phyloP scores from a whole-genome alignment of 2,113 vertebrate genomes.

The Alaudala cheleensis region DNA sequence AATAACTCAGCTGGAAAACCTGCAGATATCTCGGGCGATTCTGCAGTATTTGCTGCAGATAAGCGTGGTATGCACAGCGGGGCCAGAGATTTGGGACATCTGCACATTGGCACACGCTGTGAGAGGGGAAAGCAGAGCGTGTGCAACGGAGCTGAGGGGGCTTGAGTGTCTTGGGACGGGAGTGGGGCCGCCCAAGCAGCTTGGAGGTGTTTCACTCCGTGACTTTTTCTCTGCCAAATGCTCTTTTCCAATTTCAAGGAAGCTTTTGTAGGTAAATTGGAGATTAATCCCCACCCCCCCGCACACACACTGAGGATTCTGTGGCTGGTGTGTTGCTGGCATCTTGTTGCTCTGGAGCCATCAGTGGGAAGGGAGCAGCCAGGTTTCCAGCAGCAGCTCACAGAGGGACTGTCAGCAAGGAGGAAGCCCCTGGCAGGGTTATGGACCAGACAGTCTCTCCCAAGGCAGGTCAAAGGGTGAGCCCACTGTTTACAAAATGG shows the following conservation, averaged over 20 bases:
- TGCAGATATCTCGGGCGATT: conserved; percentile 4
- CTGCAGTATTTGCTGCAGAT: conserved; percentile 28
- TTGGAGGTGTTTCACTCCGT: background rate
- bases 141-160: background rate
- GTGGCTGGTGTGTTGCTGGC: background rate
- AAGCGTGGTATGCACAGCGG: background rate
- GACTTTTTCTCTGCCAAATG: background rate
- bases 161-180: background rate
- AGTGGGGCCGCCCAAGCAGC: background rate
- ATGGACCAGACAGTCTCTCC: conserved; percentile 18
- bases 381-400: background rate
- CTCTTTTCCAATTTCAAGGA: background rate
- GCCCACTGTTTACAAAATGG: background rate
- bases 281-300: background rate
- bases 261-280: background rate
- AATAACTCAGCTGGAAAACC: conserved; percentile 15
- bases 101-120: accelerated
- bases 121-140: background rate
- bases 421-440: background rate
- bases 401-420: background rate
- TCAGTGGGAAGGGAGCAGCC: background rate
- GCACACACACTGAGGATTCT: background rate
- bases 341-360: background rate
- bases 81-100: background rate
- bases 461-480: conserved; percentile 19